Conservation (phyloP, 1,140 invertebrate genomes). For the Dreissena rostriformis region DNA sequence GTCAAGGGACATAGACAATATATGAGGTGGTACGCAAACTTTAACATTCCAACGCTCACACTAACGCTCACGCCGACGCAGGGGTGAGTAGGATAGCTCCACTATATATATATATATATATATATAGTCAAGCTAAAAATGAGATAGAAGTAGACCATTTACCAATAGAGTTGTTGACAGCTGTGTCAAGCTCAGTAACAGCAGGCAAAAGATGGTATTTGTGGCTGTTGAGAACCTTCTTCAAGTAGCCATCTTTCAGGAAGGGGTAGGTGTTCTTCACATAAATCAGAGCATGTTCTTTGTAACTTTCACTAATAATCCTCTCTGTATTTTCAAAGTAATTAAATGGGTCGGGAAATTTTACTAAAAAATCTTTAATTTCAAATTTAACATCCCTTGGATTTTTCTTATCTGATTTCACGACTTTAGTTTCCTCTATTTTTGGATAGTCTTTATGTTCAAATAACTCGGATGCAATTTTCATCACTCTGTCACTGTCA, state of each 20-base stretch:
- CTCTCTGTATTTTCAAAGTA: constrained; percentile 82
- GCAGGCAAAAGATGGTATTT: constrained; percentile 73
- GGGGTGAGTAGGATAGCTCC: too few species aligned
- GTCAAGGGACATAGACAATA: too few species aligned
- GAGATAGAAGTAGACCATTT: background rate
- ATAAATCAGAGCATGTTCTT: constrained; percentile 71
- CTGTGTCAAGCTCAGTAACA: constrained; percentile 64
- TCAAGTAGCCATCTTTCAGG: constrained; percentile 75
- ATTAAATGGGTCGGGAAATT: constrained; percentile 83
- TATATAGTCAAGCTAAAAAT: too few species aligned
- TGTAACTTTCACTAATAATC: constrained; percentile 75
- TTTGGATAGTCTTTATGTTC: constrained; percentile 83
- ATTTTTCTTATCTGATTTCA: constrained; percentile 65
- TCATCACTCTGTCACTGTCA: constrained; percentile 65
- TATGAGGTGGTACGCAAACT: too few species aligned
- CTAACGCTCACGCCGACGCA: too few species aligned
- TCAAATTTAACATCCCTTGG: constrained; percentile 78
- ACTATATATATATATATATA: too few species aligned
- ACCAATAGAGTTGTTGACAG: constrained; percentile 1
- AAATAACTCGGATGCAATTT: constrained; percentile 74
- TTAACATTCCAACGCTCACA: too few species aligned
- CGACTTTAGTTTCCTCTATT: constrained; percentile 68
- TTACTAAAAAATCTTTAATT: constrained; percentile 83
- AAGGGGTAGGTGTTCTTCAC: constrained; percentile 75
- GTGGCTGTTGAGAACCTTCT: constrained; percentile 69